phyloP scores from a whole-genome alignment of 2,113 vertebrate genomes.

The Hystrix cristata region DNA sequence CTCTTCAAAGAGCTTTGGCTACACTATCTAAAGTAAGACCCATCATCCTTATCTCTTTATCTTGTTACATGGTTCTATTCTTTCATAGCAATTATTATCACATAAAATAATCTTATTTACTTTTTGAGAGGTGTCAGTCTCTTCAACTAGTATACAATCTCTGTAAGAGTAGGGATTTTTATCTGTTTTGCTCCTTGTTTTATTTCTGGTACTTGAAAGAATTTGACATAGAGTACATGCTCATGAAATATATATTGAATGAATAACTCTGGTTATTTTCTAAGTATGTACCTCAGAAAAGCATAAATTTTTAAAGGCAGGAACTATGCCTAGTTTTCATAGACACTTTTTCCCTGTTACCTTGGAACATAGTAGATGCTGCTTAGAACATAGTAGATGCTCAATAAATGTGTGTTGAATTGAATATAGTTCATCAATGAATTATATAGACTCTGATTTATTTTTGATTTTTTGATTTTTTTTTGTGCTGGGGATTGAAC shows the following conservation, averaged over 20 bases:
- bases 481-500: too few relatives aligned
- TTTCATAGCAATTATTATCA: not conserved
- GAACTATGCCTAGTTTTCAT: not conserved
- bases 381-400: not conserved
- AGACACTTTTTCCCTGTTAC: not conserved
- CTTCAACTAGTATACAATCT: not conserved
- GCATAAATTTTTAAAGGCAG: not conserved
- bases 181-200: not conserved
- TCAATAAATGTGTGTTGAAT: not conserved
- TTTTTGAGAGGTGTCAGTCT: not conserved
- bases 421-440: not conserved
- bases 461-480: not conserved
- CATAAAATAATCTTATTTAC: not conserved
- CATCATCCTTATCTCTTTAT: not conserved
- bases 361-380: conserved; percentile 44
- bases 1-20: not conserved
- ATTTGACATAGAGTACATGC: not conserved
- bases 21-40: not conserved
- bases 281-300: not conserved
- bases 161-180: not conserved
- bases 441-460: not conserved
- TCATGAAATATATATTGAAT: conserved; percentile 27
- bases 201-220: not conserved
- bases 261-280: not conserved
- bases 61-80: not conserved